Evolutionary conservation across 2,113 vertebrate genomes (phyloP).

Genomic region (Aegotheles bennettii): DNA sequence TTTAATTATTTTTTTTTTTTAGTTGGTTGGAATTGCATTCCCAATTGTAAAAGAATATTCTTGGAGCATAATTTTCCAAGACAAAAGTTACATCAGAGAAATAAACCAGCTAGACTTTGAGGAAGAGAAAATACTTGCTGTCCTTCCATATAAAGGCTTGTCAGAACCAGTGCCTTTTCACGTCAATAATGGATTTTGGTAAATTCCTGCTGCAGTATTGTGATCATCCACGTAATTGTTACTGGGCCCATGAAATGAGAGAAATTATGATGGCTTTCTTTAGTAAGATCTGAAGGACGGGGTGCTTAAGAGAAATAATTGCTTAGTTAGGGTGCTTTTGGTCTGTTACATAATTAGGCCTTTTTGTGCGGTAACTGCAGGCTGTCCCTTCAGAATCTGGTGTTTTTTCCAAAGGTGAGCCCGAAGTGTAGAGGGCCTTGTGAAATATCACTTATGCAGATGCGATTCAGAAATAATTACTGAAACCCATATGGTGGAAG

Average conservation of each 20-base stretch:
- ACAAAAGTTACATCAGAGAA: not conserved
- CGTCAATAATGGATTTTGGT: conserved; percentile 45
- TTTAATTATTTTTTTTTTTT: not conserved
- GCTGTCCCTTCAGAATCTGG: not conserved
- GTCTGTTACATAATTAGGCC: conserved; percentile 51
- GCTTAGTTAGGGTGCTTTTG: conserved; percentile 50
- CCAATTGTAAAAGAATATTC: not conserved
- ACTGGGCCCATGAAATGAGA: conserved; percentile 49
- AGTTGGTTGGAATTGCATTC: not conserved
- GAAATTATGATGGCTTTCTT: conserved; percentile 41
- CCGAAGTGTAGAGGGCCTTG: not conserved
- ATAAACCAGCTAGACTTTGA: not conserved
- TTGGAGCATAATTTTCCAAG: not conserved
- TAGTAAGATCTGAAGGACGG: conserved; percentile 31
- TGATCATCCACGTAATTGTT: conserved; percentile 38
- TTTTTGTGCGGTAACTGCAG: conserved; percentile 19
- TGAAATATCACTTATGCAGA: conserved; percentile 31
- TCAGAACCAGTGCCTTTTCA: conserved; percentile 10
- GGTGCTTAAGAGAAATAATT: conserved; percentile 47
- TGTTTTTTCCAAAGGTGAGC: conserved; percentile 23
- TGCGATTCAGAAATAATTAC: conserved; percentile 25
- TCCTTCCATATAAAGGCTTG: not conserved
- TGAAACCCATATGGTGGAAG: conserved; percentile 28
- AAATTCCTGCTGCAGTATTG: conserved; percentile 23
- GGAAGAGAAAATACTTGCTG: not conserved